Conservation (phyloP, 2,797 vertebrate genomes). For the Sternotherus odoratus region DNA sequence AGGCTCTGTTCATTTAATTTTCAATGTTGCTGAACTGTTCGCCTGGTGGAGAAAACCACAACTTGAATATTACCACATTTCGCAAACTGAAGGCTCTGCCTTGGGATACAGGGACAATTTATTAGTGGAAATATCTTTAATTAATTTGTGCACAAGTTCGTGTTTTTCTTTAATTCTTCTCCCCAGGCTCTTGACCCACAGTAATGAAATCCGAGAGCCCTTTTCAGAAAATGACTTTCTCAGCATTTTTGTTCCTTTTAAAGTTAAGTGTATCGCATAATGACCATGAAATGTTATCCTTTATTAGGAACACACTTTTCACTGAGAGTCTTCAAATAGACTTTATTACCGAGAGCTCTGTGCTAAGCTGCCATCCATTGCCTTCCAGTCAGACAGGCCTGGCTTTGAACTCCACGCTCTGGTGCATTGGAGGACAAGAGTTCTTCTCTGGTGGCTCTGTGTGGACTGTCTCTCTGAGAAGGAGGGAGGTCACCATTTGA, state of each 20-base stretch:
- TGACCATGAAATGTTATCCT: conserved; percentile 84
- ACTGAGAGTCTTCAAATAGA: conserved; percentile 79
- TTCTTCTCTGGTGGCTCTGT: neutral
- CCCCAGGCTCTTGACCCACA: conserved; percentile 82
- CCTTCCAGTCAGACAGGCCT: conserved; percentile 44
- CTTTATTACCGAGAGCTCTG: conserved; percentile 75
- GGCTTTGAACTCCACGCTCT: conserved; percentile 47
- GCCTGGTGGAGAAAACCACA: conserved; percentile 75
- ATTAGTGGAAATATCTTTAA: conserved; percentile 86
- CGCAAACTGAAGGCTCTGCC: conserved; percentile 78
- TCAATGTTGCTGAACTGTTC: conserved; percentile 73
- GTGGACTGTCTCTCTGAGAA: neutral
- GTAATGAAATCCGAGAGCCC: conserved; percentile 82
- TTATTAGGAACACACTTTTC: conserved; percentile 84
- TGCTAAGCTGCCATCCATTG: conserved; percentile 66
- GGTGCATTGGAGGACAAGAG: neutral
- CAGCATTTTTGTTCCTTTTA: conserved; percentile 83
- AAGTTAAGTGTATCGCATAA: conserved; percentile 83
- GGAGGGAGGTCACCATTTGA: neutral
- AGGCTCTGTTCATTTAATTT: conserved; percentile 70
- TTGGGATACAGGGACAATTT: conserved; percentile 82
- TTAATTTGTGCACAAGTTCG: conserved; percentile 85
- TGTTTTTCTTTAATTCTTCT: conserved; percentile 84
- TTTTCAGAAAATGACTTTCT: conserved; percentile 83
- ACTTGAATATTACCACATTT: conserved; percentile 81